Conservation (phyloP, 2,797 vertebrate genomes). For the Pseudocheirus occidentalis region DNA sequence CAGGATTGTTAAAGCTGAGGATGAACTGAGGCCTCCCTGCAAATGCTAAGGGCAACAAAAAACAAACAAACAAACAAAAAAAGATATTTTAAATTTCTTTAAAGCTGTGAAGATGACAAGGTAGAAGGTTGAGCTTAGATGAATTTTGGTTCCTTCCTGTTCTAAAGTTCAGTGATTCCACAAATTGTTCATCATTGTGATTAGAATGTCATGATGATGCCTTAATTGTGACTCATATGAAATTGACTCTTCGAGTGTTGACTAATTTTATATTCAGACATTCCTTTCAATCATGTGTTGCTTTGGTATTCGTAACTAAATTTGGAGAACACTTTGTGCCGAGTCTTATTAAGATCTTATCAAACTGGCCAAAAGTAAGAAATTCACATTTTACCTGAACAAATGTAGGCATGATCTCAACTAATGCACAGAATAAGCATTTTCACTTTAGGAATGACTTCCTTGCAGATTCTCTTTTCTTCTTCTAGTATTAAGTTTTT, state of each 20-base stretch:
- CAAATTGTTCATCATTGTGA: slow-evolving; percentile 8
- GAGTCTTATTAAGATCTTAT: slow-evolving; percentile 31
- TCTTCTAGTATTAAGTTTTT: not conserved
- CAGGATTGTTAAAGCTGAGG: not conserved
- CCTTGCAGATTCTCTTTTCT: not conserved
- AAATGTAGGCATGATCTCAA: slow-evolving; percentile 27
- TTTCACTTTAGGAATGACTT: not conserved
- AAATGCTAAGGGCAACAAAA: not conserved
- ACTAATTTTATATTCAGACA: not conserved
- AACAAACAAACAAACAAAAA: too few relatives aligned
- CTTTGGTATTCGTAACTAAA: slow-evolving; percentile 19
- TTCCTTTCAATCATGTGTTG: slow-evolving; percentile 14
- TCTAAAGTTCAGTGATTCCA: slow-evolving; percentile 4
- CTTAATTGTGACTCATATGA: slow-evolving; percentile 12
- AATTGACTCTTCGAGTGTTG: not conserved
- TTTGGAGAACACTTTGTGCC: slow-evolving; percentile 1
- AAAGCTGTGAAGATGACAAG: not conserved
- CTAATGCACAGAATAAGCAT: not conserved
- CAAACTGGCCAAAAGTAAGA: slow-evolving; percentile 15
- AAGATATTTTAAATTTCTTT: not conserved
- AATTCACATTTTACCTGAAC: slow-evolving; percentile 1
- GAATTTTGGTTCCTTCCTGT: not conserved
- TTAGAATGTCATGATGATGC: slow-evolving; percentile 27
- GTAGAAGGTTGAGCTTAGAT: not conserved
- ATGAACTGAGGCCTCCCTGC: not conserved